A percentile compares a stretch with the other conserved stretches of the same genome.
Conservation (phyloP, 2,113 vertebrate species). For the Apistogramma diplotaenia region DNA sequence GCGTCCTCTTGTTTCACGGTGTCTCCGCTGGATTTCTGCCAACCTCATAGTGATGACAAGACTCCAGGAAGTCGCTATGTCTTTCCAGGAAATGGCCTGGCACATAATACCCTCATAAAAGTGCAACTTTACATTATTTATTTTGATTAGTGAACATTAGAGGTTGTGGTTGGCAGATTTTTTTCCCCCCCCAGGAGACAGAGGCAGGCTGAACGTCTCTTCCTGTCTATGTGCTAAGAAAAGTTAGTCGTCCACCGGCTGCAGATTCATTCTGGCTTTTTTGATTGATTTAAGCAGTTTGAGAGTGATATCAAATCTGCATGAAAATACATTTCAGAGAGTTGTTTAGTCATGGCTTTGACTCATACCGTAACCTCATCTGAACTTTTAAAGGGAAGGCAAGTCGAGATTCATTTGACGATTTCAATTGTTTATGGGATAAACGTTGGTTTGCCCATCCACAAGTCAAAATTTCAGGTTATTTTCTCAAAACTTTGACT, state of each 20-base stretch:
- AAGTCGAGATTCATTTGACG: too few relatives aligned
- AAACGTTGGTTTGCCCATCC: background rate
- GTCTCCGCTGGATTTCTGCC: background rate
- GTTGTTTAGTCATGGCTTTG: background rate
- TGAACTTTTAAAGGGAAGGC: background rate
- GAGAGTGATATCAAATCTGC: background rate
- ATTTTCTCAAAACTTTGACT: background rate
- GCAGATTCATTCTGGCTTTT: background rate
- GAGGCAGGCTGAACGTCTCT: background rate
- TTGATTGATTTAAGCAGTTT: background rate
- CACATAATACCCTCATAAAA: background rate
- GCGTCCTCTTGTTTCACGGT: slow-evolving; percentile 11
- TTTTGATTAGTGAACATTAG: background rate
- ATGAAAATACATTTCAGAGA: background rate
- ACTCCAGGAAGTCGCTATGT: background rate
- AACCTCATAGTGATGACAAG: background rate
- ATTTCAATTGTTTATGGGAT: background rate
- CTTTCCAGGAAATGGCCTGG: background rate
- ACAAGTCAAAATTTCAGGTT: background rate
- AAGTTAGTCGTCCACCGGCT: background rate
- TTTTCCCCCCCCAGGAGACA: background rate
- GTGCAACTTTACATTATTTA: background rate
- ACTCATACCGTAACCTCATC: background rate
- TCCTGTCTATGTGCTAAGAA: background rate
- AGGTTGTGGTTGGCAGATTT: background rate